Evolutionary conservation across 2,797 vertebrate species (phyloP), one percentile per base, ranked within the genome.

Genomic region (Acipenser oxyrinchus): DNA sequence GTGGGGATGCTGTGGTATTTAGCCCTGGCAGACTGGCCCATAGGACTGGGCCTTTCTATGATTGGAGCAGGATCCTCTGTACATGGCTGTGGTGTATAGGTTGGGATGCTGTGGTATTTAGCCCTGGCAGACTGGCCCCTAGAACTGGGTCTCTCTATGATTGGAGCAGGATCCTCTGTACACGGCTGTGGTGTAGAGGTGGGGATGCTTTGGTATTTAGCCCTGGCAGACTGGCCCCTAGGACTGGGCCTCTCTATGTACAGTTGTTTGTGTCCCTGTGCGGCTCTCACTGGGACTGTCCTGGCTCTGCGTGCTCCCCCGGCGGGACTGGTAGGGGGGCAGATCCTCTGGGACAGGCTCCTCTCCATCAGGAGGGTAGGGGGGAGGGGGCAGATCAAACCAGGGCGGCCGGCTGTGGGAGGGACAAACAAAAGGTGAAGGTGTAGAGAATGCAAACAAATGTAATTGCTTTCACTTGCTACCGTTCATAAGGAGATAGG

Each of bases 351-450:
- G 93, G 64, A 79, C 78, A 37, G 83, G 75, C 62, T 79, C 77
- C 12, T 92, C 93, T 0, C 79, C 85, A 15, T 94, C 92, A 0
- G 87, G 90, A 58, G 85, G 92, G 62, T 98, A 99, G 1, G 96
- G 96, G 0, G 96, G 96, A 9, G 96, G 96, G 60, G 96, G 96
- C 60, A 98, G 92, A 79, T 98, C 95, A 68, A 94, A 98, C 96
- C 96, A 99, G 0, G 95, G 93, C 1, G 96, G 96, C 65, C 94
- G 93, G 79, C 87, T 91, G 73, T 1, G 71, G 71, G 69, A 67
- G 51, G 71, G 51, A 74, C 5, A 51, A 64, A 58, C 12, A 73
- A 59, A 77, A 13, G 74, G 11, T 64, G 59, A 48, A 63, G 62
- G 51, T 51, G 11, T 3, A 66, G 23, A 7, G 8, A 49, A 60